Evolutionary conservation across 2,797 vertebrate genomes (phyloP).

Genomic region (Galagoides demidoff): DNA sequence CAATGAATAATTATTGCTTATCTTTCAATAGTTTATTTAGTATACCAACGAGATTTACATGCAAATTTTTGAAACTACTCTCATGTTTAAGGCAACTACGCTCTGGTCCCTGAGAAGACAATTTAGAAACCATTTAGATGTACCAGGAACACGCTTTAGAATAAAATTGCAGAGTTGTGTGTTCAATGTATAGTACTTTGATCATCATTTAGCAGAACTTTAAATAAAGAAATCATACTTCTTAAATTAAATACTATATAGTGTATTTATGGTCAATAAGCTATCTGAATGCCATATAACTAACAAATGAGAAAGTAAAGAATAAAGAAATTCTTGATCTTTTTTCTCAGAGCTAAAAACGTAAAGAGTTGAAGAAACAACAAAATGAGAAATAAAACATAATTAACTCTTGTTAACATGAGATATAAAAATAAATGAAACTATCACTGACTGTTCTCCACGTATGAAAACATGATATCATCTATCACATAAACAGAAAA

Average conservation of each 20-base stretch:
- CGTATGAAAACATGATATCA: not conserved
- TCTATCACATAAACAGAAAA: not conserved
- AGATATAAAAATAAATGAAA: not conserved
- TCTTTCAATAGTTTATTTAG: not conserved
- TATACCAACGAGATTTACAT: not conserved
- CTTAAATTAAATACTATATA: not conserved
- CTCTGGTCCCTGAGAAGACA: not conserved
- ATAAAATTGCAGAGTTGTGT: not conserved
- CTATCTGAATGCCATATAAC: not conserved
- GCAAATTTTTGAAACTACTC: not conserved
- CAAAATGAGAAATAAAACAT: not conserved
- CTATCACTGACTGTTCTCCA: not conserved
- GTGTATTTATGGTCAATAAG: not conserved
- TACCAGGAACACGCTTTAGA: not conserved
- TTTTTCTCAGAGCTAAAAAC: not conserved
- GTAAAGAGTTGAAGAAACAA: not conserved
- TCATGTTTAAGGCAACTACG: conserved; percentile 12
- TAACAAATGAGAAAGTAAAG: not conserved
- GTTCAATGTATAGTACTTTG: not conserved
- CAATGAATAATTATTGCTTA: not conserved
- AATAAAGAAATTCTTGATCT: not conserved
- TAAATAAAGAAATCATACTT: not conserved
- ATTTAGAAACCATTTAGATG: not conserved
- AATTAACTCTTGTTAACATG: not conserved
- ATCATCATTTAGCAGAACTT: not conserved